A percentile compares a stretch with the other conserved stretches of the same genome.
Evolutionary conservation across 2,113 vertebrate species (phyloP).

Genomic region (Tinamus guttatus): DNA sequence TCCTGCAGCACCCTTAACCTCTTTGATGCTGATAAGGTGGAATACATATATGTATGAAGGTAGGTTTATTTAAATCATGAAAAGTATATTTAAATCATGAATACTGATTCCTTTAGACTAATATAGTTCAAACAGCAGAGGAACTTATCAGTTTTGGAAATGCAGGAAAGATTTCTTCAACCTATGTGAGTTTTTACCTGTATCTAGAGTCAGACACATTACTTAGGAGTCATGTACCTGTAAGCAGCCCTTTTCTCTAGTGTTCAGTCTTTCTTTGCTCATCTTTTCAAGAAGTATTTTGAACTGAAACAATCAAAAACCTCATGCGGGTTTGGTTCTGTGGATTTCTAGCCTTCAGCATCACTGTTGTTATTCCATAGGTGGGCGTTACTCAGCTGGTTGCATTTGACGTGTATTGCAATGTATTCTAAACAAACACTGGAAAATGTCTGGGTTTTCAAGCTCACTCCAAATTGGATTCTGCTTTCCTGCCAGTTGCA

Average conservation of each 20-base stretch:
- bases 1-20: background rate
- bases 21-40: background rate
- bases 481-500: background rate
- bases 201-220: background rate
- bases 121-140: background rate
- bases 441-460: background rate
- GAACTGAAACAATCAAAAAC: background rate
- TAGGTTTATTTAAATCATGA: background rate
- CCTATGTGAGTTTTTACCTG: background rate
- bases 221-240: background rate
- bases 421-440: constrained; percentile 7
- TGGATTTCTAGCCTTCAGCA: constrained; percentile 13
- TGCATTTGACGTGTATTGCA: background rate
- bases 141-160: background rate
- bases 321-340: background rate
- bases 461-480: background rate
- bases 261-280: background rate
- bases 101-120: background rate
- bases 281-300: background rate
- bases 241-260: background rate
- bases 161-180: background rate
- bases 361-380: background rate
- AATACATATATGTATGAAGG: background rate
- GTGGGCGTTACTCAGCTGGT: constrained; percentile 11
- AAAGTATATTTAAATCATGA: background rate